Percentiles rank a stretch among this genome's conserved stretches.
Conservation (phyloP, 1,140 invertebrate species). For the Drosophila gunungcola region DNA sequence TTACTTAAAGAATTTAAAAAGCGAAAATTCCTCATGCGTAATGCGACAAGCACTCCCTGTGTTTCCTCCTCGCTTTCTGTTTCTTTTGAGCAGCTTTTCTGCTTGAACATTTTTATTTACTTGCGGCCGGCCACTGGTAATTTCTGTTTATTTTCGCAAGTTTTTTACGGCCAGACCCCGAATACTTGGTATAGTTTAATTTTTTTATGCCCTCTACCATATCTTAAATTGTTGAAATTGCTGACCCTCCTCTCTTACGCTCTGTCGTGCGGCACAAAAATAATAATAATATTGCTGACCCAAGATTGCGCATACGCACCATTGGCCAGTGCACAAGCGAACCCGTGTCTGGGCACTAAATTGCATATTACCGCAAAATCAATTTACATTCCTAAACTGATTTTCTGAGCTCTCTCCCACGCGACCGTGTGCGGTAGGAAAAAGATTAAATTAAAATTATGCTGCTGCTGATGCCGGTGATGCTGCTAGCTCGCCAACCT, state of each 20-base stretch:
- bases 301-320: constrained; percentile 77
- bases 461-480: constrained; percentile 23
- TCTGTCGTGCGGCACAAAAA: constrained; percentile 8
- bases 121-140: constrained; percentile 63
- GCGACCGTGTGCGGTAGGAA: constrained; percentile 53
- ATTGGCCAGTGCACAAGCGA: constrained; percentile 52
- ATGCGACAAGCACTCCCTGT: constrained; percentile 41
- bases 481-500: constrained; percentile 37
- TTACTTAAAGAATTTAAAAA: constrained; percentile 83
- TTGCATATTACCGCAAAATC: constrained; percentile 82
- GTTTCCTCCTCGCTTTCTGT: constrained; percentile 30
- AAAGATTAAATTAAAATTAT: constrained; percentile 83
- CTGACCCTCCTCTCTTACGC: constrained; percentile 10
- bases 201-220: constrained; percentile 42
- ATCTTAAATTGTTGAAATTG: constrained; percentile 59
- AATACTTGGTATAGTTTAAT: constrained; percentile 63
- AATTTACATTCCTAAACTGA: constrained; percentile 83
- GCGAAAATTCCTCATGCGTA: constrained; percentile 78
- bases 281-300: constrained; percentile 41
- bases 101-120: constrained; percentile 82
- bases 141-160: constrained; percentile 80
- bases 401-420: constrained; percentile 45
- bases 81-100: constrained; percentile 77
- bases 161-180: constrained; percentile 55
- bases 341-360: constrained; percentile 46